A percentile compares a stretch with the other conserved stretches of the same genome.
Conservation (phyloP, 2,113 vertebrate genomes). For the Stigmatopora nigra region DNA sequence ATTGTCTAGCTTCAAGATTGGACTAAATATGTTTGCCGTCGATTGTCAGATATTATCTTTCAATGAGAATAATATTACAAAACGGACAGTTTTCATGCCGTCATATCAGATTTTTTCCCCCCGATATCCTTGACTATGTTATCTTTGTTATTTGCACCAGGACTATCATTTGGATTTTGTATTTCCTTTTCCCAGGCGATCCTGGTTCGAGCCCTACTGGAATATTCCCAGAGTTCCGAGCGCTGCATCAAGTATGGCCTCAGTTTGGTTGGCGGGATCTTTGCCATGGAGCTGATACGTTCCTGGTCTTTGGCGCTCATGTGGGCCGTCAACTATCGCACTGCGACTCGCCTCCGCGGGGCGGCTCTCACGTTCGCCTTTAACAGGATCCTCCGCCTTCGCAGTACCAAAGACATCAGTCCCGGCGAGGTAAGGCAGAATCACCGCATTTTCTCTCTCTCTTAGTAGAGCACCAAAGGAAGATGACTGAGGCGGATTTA, state of each 20-base stretch:
- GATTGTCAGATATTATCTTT: not conserved
- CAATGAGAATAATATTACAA: not conserved
- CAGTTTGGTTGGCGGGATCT: slow-evolving; percentile 66
- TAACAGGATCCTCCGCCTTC: slow-evolving; percentile 71
- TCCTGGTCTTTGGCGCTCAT: slow-evolving; percentile 74
- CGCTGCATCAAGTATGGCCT: slow-evolving; percentile 62
- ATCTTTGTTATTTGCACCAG: not conserved
- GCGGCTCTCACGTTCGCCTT: slow-evolving; percentile 73
- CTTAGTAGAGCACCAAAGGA: slow-evolving; percentile 16
- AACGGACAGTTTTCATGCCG: not conserved
- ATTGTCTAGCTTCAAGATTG: slow-evolving; percentile 42
- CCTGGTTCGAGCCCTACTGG: slow-evolving; percentile 69
- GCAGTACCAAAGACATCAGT: slow-evolving; percentile 71
- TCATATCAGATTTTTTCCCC: not conserved
- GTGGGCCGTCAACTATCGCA: slow-evolving; percentile 78
- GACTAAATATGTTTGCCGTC: not conserved
- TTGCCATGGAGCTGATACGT: slow-evolving; percentile 68
- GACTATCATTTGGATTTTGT: not conserved
- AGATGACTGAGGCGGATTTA: slow-evolving; percentile 46
- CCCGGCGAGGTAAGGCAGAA: slow-evolving; percentile 67
- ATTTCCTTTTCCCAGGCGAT: slow-evolving; percentile 55
- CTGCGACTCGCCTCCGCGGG: slow-evolving; percentile 71
- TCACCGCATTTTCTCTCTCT: slow-evolving; percentile 11
- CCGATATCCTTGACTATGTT: not conserved
- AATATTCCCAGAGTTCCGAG: slow-evolving; percentile 67